Percentiles rank a stretch among this genome's conserved stretches.
phyloP scores from a whole-genome alignment of 2,797 vertebrate species.

The Gymnodraco acuticeps region DNA sequence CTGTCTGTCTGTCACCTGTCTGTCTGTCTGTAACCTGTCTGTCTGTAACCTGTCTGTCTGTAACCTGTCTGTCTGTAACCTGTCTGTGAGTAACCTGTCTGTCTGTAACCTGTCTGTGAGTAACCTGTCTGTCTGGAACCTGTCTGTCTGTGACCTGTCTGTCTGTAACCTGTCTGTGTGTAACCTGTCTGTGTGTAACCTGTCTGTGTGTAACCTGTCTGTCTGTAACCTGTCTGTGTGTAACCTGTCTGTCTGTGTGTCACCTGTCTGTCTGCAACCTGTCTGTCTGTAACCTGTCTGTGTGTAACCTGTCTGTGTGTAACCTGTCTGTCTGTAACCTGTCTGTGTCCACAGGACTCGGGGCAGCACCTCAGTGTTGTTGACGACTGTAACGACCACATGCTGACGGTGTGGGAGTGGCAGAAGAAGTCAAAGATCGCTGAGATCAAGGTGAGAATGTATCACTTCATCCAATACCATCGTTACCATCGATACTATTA shows the following conservation, averaged over 20 bases:
- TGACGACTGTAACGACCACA: conserved; percentile 98
- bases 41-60: too few relatives aligned
- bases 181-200: too few relatives aligned
- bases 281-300: too few relatives aligned
- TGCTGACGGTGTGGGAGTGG: conserved; percentile 99
- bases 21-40: neutral
- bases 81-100: neutral
- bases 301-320: neutral
- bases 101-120: too few relatives aligned
- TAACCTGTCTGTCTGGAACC: neutral
- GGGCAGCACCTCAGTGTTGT: conserved; percentile 95
- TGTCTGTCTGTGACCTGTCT: too few relatives aligned
- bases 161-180: neutral
- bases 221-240: too few relatives aligned
- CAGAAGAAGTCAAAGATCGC: conserved; percentile 95
- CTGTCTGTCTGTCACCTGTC: too few relatives aligned
- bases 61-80: neutral
- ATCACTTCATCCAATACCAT: too few relatives aligned
- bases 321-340: neutral
- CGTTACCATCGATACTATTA: too few relatives aligned
- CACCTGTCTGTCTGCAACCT: neutral
- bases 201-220: neutral
- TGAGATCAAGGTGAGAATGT: conserved; percentile 89
- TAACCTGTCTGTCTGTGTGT: neutral
- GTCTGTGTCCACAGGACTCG: conserved; percentile 86